Base-by-base conservation (phyloP, 1,140 invertebrate species). In the Drosophila equinoxialis region DNA sequence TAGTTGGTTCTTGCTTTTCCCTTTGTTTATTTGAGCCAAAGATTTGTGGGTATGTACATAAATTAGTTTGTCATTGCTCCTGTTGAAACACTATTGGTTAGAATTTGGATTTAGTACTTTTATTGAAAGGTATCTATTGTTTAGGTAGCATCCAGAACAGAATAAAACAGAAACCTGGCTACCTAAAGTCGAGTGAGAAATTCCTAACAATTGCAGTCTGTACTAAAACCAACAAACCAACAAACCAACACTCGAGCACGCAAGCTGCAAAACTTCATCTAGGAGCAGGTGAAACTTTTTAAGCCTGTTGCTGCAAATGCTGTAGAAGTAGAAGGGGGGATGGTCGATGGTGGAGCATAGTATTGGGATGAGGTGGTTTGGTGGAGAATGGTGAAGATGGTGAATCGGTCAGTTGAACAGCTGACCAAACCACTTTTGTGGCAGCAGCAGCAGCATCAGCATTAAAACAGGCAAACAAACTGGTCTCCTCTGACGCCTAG, bases 381-480 rank as follows among this genome's bases (percentile, higher is more conserved):
- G 72, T 65, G 68, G 68, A 59, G 72, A 20, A 23, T 10, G 17
- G 8, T 51, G 30, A 23, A 51, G 45, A 20, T 51, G 17, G 45
- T 17, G 45, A 51, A 51, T 51, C 17, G 45, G 45, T 51, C 68
- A 74, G 58, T 66, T 65, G 62, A 78, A 78, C 76, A 86, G 73
- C 84, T 89, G 84, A 86, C 81, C 84, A 89, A 86, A 87, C 83
- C 83, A 69, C 81, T 85, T 85, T 86, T 85, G 69, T 74, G 81
- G 57, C 23, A 26, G 23, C n/a, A n/a, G n/a, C n/a, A n/a, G n/a
- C 23, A 23, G 23, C 77, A 41, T 10, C 37, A 39, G 72, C 65
- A 70, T 48, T 76, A 76, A 76, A 75, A 48, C 72, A 76, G 35
- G 48, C 59, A 42, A 60, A 59, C 60, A 77, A 77, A 78, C 82